Evolutionary conservation across 53 echinoderm and acorn worm species (phyloP).

Genomic region (Arbacia lixula): DNA sequence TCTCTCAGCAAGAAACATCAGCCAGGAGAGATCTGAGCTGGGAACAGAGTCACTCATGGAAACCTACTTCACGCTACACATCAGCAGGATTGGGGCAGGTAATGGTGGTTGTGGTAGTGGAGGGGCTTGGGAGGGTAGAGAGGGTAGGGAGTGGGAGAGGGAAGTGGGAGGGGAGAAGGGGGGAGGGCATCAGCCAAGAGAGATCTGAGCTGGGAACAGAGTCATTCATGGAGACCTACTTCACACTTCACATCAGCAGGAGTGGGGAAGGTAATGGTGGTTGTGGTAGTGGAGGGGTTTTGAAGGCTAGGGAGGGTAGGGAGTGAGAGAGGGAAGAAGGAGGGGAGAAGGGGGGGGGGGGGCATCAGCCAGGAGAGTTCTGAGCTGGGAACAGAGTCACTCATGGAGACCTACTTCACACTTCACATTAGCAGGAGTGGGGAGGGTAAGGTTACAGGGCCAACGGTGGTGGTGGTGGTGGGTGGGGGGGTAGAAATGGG

Average conservation of each 20-base stretch:
- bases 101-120: neutral
- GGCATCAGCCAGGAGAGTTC: conserved; percentile 68
- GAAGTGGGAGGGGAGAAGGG: neutral
- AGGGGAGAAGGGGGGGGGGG: too few relatives aligned
- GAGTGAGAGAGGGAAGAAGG: neutral
- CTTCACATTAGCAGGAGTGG: conserved; percentile 57
- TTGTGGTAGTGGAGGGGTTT: too few relatives aligned
- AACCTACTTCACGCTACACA: conserved; percentile 82
- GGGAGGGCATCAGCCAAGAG: neutral
- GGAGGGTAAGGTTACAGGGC: too few relatives aligned
- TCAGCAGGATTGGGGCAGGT: conserved; percentile 58
- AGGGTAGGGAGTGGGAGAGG: neutral
- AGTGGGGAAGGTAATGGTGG: too few relatives aligned
- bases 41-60: conserved; percentile 75
- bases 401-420: conserved; percentile 86
- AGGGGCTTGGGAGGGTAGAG: neutral
- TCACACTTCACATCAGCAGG: too few relatives aligned
- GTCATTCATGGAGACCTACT: too few relatives aligned
- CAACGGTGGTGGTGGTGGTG: too few relatives aligned
- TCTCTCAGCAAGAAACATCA: conserved; percentile 86
- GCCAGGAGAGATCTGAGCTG: conserved; percentile 51
- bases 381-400: conserved; percentile 54
- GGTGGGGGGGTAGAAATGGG: too few relatives aligned
- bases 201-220: too few relatives aligned
- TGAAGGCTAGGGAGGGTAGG: neutral